Percentiles rank a stretch among this genome's conserved stretches.
Evolutionary conservation across 2,888 invertebrate genomes (phyloP).

Genomic region (Philopedon plagiatum): DNA sequence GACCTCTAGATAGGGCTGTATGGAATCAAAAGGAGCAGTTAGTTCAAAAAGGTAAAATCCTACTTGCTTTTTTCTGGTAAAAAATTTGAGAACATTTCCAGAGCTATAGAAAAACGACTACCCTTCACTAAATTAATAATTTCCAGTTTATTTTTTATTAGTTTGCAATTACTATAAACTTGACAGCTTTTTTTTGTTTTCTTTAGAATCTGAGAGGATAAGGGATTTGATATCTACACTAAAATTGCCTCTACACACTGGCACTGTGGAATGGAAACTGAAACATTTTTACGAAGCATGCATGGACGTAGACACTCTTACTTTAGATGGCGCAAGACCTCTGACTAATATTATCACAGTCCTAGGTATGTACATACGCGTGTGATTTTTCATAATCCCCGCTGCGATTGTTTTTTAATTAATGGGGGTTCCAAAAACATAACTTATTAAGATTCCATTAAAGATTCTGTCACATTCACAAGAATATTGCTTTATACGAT

Average conservation of each 20-base stretch:
- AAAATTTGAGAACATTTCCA: too few species aligned
- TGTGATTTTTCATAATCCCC: too few species aligned
- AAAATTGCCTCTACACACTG: constrained; percentile 66
- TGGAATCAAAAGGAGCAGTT: constrained; percentile 69
- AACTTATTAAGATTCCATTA: too few species aligned
- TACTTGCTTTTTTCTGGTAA: too few species aligned
- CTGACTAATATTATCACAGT: constrained; percentile 68
- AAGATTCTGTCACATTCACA: too few species aligned
- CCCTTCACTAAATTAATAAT: too few species aligned
- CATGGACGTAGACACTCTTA: constrained; percentile 70
- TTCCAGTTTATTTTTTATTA: too few species aligned
- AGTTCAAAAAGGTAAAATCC: constrained; percentile 67
- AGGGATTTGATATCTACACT: constrained; percentile 70
- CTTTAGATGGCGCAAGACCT: constrained; percentile 67
- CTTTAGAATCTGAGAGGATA: constrained; percentile 67
- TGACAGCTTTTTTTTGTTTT: neutral
- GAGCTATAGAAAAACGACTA: too few species aligned
- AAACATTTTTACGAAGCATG: constrained; percentile 75
- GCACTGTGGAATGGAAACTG: constrained; percentile 72
- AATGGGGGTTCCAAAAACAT: too few species aligned
- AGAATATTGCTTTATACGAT: too few species aligned
- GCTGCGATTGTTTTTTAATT: too few species aligned
- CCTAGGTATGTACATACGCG: constrained; percentile 67
- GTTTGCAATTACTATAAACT: too few species aligned
- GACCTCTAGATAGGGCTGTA: constrained; percentile 68